These are phyloP conservation scores for Vimba vimba DNA, from an alignment of 2,113 vertebrate species.

Conservation along the genomic window DNA sequence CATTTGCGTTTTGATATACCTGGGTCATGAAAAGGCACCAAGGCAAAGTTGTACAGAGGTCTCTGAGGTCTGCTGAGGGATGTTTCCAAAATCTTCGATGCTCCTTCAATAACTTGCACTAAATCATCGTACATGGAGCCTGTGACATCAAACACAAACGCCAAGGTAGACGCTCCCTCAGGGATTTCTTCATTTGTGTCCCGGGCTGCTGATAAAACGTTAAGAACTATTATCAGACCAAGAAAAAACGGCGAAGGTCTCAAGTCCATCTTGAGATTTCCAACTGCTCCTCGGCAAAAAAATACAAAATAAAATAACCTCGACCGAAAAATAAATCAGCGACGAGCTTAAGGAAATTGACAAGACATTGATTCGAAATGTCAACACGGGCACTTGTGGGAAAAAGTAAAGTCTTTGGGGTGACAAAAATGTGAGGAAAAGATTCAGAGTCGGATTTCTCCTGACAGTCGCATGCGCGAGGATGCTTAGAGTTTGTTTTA, in stretches of 20 bases:
- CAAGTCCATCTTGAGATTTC: slow-evolving; percentile 66
- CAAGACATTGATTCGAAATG: slow-evolving; percentile 63
- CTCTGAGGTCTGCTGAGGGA: slow-evolving; percentile 92
- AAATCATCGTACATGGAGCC: slow-evolving; percentile 99
- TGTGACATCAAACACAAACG: slow-evolving; percentile 98
- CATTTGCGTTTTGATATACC: slow-evolving; percentile 72
- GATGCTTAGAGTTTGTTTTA: slow-evolving; percentile 39
- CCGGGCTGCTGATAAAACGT: slow-evolving; percentile 68
- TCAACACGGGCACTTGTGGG: not conserved
- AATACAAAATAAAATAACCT: slow-evolving; percentile 23
- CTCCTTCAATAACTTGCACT: slow-evolving; percentile 97
- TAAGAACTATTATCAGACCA: slow-evolving; percentile 59
- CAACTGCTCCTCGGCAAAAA: slow-evolving; percentile 39
- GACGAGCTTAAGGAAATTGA: slow-evolving; percentile 14
- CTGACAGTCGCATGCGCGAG: slow-evolving; percentile 9
- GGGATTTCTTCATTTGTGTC: slow-evolving; percentile 79
- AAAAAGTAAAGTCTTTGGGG: not conserved
- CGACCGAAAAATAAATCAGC: slow-evolving; percentile 24
- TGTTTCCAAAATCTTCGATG: slow-evolving; percentile 96
- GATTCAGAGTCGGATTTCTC: not conserved
- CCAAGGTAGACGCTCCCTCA: slow-evolving; percentile 93
- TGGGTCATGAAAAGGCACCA: slow-evolving; percentile 98
- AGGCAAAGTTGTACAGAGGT: slow-evolving; percentile 91
- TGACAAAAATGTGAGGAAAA: not conserved
- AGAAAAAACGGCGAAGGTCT: slow-evolving; percentile 57